A percentile compares a stretch with the other conserved stretches of the same genome.
Conservation (phyloP, 2,113 vertebrate genomes). For the Cygnus buccinator region DNA sequence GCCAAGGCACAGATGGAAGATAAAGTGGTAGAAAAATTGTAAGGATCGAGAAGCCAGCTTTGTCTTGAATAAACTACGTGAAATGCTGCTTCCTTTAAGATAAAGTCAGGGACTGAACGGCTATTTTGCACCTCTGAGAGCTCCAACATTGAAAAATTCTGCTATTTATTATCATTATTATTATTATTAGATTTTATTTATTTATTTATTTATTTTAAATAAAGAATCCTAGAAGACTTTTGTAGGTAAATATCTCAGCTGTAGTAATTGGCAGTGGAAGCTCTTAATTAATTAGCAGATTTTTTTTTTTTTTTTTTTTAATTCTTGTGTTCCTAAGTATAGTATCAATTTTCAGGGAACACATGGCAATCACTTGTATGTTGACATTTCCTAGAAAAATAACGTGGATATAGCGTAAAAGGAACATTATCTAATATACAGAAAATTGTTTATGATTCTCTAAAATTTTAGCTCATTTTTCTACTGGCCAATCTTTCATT, state of each 20-base stretch:
- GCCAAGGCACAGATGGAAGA: constrained; percentile 79
- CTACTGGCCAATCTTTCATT: background rate
- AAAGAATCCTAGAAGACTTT: constrained; percentile 55
- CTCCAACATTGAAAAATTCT: constrained; percentile 5
- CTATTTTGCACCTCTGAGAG: constrained; percentile 63
- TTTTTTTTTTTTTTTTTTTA: constrained; percentile 34
- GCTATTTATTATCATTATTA: constrained; percentile 53
- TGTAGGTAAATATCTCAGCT: constrained; percentile 74
- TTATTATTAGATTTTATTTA: background rate
- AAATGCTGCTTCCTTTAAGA: constrained; percentile 76
- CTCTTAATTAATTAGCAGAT: constrained; percentile 79
- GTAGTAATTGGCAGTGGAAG: constrained; percentile 78
- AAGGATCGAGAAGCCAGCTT: constrained; percentile 76
- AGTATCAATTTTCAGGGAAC: constrained; percentile 60
- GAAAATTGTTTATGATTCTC: background rate
- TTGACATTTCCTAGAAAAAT: constrained; percentile 59
- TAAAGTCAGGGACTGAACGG: constrained; percentile 66
- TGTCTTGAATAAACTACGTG: constrained; percentile 79
- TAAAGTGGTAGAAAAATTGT: constrained; percentile 75
- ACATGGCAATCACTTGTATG: constrained; percentile 59
- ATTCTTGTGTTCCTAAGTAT: constrained; percentile 61
- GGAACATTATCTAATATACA: constrained; percentile 22
- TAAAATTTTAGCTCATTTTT: background rate
- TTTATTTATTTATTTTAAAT: background rate
- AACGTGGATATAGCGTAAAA: constrained; percentile 1